Percentiles rank a stretch among this genome's conserved stretches.
phyloP scores from a whole-genome alignment of 2,113 vertebrate species.

The Anoura caudifer region DNA sequence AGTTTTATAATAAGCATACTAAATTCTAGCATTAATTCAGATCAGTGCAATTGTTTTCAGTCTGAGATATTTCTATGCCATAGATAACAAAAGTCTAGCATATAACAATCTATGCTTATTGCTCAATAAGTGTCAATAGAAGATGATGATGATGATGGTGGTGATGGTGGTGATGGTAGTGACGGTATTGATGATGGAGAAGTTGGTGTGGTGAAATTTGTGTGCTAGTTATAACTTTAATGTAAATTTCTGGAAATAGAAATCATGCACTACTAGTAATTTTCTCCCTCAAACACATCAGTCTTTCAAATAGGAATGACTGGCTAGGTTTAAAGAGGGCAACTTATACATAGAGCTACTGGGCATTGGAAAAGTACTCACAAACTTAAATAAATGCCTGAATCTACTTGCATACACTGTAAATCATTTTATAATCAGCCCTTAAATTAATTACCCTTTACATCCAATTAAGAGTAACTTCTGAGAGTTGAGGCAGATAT shows the following conservation, averaged over 20 bases:
- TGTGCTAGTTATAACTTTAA: neutral
- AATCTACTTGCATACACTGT: neutral
- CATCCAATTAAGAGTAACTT: neutral
- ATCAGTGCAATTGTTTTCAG: neutral
- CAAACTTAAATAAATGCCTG: neutral
- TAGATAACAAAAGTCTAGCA: neutral
- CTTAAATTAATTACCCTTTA: neutral
- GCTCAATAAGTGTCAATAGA: neutral
- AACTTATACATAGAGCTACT: neutral
- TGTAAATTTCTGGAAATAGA: neutral
- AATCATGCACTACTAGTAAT: neutral
- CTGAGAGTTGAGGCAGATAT: neutral
- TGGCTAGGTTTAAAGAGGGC: neutral
- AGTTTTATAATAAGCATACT: neutral
- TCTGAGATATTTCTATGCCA: neutral
- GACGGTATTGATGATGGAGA: neutral
- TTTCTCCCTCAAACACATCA: neutral
- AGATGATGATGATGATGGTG: neutral
- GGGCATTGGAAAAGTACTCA: neutral
- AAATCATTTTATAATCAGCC: constrained; percentile 21
- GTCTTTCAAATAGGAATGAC: constrained; percentile 20
- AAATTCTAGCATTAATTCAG: neutral
- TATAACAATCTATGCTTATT: neutral
- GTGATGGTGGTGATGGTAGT: neutral
- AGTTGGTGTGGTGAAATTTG: neutral